These are phyloP conservation scores for Calameuta idolon DNA, from an alignment of 2,888 invertebrate genomes.

Conservation along the genomic window DNA sequence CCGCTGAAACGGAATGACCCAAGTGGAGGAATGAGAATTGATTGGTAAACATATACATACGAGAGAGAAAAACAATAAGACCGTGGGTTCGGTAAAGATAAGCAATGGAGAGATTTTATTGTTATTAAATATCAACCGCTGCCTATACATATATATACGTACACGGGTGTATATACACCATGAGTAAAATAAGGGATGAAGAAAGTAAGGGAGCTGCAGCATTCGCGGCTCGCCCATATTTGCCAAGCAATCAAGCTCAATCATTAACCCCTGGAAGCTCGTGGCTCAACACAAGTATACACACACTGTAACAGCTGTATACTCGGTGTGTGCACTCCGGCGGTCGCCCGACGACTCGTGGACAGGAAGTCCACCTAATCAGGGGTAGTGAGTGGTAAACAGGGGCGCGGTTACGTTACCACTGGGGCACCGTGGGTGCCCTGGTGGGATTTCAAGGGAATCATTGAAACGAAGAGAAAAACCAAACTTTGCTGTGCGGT, in stretches of 20 bases:
- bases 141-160: background rate
- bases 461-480: slow-evolving; percentile 28
- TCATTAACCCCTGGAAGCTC: slow-evolving; percentile 61
- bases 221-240: slow-evolving; percentile 63
- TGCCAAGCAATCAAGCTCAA: slow-evolving; percentile 66
- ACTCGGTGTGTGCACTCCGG: slow-evolving; percentile 1
- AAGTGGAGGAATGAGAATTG: slow-evolving; percentile 17
- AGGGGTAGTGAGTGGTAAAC: slow-evolving; percentile 68
- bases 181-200: slow-evolving; percentile 13
- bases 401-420: slow-evolving; percentile 61
- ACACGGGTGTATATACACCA: background rate
- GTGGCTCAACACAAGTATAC: slow-evolving; percentile 21
- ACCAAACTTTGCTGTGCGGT: slow-evolving; percentile 6
- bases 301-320: slow-evolving; percentile 10
- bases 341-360: slow-evolving; percentile 48
- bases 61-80: slow-evolving; percentile 2
- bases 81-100: background rate
- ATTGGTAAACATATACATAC: slow-evolving; percentile 17
- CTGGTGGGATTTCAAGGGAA: slow-evolving; percentile 49
- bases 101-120: background rate
- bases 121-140: slow-evolving; percentile 3
- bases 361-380: slow-evolving; percentile 66
- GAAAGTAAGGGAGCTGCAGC: slow-evolving; percentile 25
- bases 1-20: background rate
- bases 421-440: slow-evolving; percentile 38